A percentile compares a stretch with the other conserved stretches of the same genome.
phyloP scores from a whole-genome alignment of 2,113 vertebrate species.

The Dicrurus megarhynchus region DNA sequence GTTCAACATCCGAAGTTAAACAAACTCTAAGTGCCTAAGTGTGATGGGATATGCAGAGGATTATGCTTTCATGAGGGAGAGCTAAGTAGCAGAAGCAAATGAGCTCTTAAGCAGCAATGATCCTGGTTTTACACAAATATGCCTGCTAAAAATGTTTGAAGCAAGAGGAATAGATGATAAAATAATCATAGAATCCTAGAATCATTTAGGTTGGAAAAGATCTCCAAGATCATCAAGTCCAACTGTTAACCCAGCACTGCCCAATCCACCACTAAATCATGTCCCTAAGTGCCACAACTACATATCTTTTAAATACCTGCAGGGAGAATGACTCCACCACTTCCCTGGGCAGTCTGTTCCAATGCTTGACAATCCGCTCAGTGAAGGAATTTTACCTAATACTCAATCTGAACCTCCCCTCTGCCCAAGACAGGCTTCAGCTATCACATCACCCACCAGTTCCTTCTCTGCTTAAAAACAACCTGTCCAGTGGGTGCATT shows the following conservation, averaged over 20 bases:
- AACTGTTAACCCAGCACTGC: neutral
- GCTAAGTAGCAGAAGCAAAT: neutral
- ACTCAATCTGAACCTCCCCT: neutral
- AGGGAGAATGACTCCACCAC: neutral
- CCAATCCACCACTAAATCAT: neutral
- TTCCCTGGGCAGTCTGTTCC: neutral
- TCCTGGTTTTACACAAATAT: constrained; percentile 15
- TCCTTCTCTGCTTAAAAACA: neutral
- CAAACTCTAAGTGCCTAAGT: neutral
- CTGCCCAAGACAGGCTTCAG: neutral
- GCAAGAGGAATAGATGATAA: neutral
- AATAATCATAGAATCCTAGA: neutral
- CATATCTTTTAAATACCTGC: neutral
- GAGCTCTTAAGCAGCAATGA: neutral
- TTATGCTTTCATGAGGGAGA: neutral
- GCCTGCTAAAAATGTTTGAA: neutral
- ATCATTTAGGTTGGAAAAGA: neutral
- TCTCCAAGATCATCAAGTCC: neutral
- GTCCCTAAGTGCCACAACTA: neutral
- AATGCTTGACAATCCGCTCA: neutral
- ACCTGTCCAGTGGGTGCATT: neutral
- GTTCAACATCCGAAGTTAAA: neutral
- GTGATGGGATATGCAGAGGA: neutral
- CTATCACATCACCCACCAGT: neutral
- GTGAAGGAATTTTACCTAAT: neutral